These are phyloP conservation scores for Spodoptera exigua DNA, from an alignment of 2,888 invertebrate genomes.

Conservation along the genomic window DNA sequence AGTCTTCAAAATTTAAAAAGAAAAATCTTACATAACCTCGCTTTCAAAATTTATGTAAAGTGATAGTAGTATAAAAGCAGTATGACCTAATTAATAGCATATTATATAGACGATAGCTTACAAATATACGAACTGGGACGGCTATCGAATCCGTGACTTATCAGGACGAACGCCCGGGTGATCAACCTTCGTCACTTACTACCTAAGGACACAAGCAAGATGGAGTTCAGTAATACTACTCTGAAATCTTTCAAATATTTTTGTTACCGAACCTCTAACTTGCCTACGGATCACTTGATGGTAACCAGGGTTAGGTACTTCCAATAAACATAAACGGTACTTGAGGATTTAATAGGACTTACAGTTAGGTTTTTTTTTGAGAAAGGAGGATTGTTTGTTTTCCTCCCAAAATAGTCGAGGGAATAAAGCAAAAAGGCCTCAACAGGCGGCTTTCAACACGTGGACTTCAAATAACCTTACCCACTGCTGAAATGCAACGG, in stretches of 20 bases:
- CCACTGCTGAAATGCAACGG: too few relatives aligned
- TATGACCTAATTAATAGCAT: conserved; percentile 44
- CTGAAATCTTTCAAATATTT: not conserved
- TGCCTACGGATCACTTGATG: too few relatives aligned
- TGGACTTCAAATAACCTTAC: too few relatives aligned
- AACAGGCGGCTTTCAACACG: too few relatives aligned
- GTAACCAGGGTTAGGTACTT: too few relatives aligned
- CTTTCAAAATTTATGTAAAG: not conserved
- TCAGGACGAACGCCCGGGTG: conserved; percentile 45
- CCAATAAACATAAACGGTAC: too few relatives aligned
- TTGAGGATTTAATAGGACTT: too few relatives aligned
- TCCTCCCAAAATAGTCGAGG: too few relatives aligned
- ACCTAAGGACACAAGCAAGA: conserved; percentile 52
- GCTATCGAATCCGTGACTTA: conserved; percentile 65
- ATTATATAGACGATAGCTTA: conserved; percentile 48
- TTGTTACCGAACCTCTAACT: too few relatives aligned
- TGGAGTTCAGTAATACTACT: conserved; percentile 21
- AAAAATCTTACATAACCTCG: not conserved
- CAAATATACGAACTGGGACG: conserved; percentile 58
- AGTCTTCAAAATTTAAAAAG: not conserved
- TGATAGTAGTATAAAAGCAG: conserved; percentile 21
- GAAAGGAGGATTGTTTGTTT: too few relatives aligned
- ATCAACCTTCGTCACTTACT: conserved; percentile 61
- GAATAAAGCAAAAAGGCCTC: too few relatives aligned
- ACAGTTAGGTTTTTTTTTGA: too few relatives aligned